A percentile compares a stretch with the other conserved stretches of the same genome.
Conservation (phyloP, 1,140 invertebrate species). For the Alviniconcha marisindica region DNA sequence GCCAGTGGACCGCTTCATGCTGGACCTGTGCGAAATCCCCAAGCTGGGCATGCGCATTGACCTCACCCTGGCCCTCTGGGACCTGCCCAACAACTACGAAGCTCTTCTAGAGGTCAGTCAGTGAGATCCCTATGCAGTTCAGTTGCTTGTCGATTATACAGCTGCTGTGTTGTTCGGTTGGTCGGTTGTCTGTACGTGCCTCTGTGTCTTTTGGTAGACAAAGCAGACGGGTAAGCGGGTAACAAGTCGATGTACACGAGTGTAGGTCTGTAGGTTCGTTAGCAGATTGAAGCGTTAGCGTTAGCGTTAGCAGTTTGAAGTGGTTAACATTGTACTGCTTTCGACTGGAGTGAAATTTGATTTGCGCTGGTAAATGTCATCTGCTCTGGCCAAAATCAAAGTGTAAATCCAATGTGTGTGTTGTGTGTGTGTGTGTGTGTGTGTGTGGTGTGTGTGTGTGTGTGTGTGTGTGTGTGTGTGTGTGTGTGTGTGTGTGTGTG, state of each 20-base stretch:
- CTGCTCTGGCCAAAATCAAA: too few relatives aligned
- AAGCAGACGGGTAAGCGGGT: too few relatives aligned
- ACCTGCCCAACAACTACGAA: slow-evolving; percentile 55
- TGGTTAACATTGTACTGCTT: too few relatives aligned
- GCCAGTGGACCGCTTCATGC: slow-evolving; percentile 62
- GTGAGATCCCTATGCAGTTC: neutral
- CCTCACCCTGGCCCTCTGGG: slow-evolving; percentile 57
- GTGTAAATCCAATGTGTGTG: too few relatives aligned
- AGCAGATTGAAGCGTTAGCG: too few relatives aligned
- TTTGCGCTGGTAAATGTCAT: too few relatives aligned
- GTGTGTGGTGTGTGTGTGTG: neutral
- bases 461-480: slow-evolving; percentile 17
- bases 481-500: neutral
- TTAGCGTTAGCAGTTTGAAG: too few relatives aligned
- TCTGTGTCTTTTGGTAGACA: too few relatives aligned
- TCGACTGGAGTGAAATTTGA: too few relatives aligned
- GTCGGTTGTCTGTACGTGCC: neutral
- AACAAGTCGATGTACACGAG: too few relatives aligned
- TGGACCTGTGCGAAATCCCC: slow-evolving; percentile 60
- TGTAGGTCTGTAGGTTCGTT: neutral
- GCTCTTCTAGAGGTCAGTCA: slow-evolving; percentile 55
- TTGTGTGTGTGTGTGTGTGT: too few relatives aligned
- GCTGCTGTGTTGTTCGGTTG: neutral
- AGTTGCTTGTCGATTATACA: too few relatives aligned
- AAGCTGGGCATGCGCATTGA: slow-evolving; percentile 56